Conservation (phyloP, 2,888 invertebrate species). For the Stenotaenia linearis region DNA sequence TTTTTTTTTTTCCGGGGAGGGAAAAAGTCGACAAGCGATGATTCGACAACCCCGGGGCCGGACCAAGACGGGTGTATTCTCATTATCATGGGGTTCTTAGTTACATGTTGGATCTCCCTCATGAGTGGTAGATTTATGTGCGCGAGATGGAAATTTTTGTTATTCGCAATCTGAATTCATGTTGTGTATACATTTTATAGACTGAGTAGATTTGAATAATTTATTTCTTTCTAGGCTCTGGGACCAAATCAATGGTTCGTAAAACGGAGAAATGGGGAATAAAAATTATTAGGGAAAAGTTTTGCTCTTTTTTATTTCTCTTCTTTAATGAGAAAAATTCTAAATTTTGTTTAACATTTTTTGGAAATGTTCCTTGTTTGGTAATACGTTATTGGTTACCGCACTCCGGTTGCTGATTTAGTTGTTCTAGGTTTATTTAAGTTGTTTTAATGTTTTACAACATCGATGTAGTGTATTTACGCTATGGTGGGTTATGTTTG, state of each 20-base stretch:
- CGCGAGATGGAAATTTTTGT: slow-evolving; percentile 19
- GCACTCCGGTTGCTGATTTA: too few relatives aligned
- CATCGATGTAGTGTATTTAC: too few relatives aligned
- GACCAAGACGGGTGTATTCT: neutral
- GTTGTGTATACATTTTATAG: slow-evolving; percentile 15
- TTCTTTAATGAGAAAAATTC: neutral
- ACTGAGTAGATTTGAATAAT: neutral
- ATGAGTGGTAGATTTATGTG: neutral
- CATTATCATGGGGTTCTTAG: slow-evolving; percentile 2
- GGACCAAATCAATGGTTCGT: slow-evolving; percentile 10
- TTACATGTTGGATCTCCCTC: neutral
- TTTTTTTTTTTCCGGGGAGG: neutral
- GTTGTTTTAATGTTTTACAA: too few relatives aligned
- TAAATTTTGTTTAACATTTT: too few relatives aligned
- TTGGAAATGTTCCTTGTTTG: too few relatives aligned
- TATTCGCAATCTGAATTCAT: slow-evolving; percentile 15
- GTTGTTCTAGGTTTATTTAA: too few relatives aligned
- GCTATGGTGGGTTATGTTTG: too few relatives aligned
- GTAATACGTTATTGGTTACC: too few relatives aligned
- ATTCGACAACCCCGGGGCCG: slow-evolving; percentile 5
- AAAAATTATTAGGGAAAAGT: neutral
- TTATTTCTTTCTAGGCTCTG: neutral
- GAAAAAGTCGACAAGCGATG: neutral
- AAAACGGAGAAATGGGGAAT: neutral
- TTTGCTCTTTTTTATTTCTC: neutral